Conservation (phyloP, 2,888 invertebrate genomes). For the Lasioglossum oenotherae region DNA sequence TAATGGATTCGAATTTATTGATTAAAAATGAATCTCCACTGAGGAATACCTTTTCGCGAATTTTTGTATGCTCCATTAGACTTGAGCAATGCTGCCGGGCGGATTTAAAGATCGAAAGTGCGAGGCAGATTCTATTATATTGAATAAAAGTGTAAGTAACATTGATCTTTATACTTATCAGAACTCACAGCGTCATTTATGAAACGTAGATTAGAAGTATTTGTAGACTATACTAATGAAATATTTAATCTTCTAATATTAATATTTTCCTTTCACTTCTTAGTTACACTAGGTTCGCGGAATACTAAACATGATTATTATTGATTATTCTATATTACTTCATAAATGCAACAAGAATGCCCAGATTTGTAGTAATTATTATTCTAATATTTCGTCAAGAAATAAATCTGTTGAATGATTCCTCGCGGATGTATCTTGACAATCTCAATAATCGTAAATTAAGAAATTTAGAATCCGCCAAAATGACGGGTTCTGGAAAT, state of each 20-base stretch:
- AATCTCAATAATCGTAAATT: too few species aligned
- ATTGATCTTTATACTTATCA: neutral
- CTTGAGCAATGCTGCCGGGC: neutral
- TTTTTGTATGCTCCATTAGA: conserved; percentile 1
- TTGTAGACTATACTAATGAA: neutral
- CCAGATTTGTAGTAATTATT: too few species aligned
- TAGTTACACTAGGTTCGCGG: too few species aligned
- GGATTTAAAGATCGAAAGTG: neutral
- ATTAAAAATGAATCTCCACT: neutral
- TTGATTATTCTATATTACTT: too few species aligned
- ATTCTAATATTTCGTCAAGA: too few species aligned
- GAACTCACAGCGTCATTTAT: neutral
- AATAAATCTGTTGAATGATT: too few species aligned
- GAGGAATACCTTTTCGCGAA: neutral
- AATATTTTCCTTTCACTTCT: neutral
- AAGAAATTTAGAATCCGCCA: too few species aligned
- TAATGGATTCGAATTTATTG: conserved; percentile 7
- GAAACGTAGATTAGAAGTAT: neutral
- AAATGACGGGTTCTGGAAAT: too few species aligned
- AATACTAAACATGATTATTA: too few species aligned
- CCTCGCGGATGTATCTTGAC: too few species aligned
- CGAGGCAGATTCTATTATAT: neutral
- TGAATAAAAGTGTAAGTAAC: neutral
- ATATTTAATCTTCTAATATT: neutral
- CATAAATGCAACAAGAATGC: too few species aligned